Conservation (phyloP, 1,140 invertebrate genomes). For the Dreissena rostriformis region DNA sequence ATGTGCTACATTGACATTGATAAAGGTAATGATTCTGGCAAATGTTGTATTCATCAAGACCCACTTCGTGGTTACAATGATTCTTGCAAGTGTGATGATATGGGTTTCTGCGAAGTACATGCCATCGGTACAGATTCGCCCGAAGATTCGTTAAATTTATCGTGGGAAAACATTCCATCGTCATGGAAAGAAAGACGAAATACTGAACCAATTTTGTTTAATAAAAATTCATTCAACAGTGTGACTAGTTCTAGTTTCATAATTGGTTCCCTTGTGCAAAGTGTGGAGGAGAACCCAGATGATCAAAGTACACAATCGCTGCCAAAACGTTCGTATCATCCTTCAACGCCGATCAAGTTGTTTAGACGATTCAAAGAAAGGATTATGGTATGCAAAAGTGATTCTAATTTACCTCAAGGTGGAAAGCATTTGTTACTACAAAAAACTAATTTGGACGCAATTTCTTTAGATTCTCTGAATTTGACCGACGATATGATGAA, state of each 20-base stretch:
- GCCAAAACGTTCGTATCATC: not conserved
- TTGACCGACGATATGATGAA: conserved; percentile 47
- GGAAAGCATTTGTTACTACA: conserved; percentile 43
- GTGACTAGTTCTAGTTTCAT: not conserved
- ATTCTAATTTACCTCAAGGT: conserved; percentile 43
- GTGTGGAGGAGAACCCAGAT: not conserved
- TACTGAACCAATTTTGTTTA: conserved; percentile 44
- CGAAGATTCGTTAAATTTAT: conserved; percentile 42
- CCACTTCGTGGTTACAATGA: not conserved
- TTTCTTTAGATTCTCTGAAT: conserved; percentile 48
- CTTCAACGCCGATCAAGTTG: not conserved
- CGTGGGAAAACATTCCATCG: conserved; percentile 52
- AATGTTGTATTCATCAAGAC: not conserved
- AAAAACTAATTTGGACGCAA: not conserved
- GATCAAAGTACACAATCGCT: not conserved
- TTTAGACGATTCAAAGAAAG: conserved; percentile 35
- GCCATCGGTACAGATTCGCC: conserved; percentile 46
- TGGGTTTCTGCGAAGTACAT: conserved; percentile 28
- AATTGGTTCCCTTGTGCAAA: not conserved
- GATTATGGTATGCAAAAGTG: conserved; percentile 51
- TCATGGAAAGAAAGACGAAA: conserved; percentile 52
- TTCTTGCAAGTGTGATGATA: conserved; percentile 36
- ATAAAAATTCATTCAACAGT: conserved; percentile 37
- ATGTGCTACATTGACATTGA: not conserved
- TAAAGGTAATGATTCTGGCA: not conserved